Conservation (phyloP, 2,113 vertebrate genomes). For the Chloroceryle aenea region DNA sequence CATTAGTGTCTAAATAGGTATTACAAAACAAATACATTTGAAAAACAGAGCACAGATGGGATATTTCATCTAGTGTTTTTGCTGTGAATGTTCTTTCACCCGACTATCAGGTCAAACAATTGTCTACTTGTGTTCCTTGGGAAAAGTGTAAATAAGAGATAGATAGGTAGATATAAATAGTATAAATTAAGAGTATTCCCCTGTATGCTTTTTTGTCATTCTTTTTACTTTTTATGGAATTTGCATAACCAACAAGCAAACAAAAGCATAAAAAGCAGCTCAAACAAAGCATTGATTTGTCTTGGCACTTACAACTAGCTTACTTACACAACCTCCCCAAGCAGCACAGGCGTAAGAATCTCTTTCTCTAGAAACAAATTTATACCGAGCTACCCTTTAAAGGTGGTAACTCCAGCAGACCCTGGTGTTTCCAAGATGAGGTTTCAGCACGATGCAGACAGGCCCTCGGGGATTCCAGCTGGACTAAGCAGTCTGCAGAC, state of each 20-base stretch:
- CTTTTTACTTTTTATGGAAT: not conserved
- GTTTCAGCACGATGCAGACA: fast-evolving
- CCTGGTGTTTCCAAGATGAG: not conserved
- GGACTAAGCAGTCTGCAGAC: not conserved
- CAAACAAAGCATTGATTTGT: not conserved
- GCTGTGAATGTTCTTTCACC: not conserved
- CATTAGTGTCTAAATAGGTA: not conserved
- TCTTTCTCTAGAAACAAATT: not conserved
- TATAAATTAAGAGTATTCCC: not conserved
- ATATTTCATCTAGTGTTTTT: not conserved
- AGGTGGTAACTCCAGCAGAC: not conserved
- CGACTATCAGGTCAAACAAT: not conserved
- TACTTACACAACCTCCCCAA: fast-evolving
- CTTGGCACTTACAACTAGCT: not conserved
- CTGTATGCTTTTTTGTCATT: not conserved
- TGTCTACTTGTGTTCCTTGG: not conserved
- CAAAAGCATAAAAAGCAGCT: not conserved
- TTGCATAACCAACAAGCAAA: not conserved
- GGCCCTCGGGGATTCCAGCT: not conserved
- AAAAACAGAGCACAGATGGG: not conserved
- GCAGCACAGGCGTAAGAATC: fast-evolving
- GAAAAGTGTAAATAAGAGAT: not conserved
- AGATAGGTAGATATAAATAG: too few species aligned
- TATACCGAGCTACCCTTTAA: not conserved
- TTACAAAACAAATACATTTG: not conserved